phyloP scores from a whole-genome alignment of 2,888 invertebrate species.

The Amblyteles armatorius region DNA sequence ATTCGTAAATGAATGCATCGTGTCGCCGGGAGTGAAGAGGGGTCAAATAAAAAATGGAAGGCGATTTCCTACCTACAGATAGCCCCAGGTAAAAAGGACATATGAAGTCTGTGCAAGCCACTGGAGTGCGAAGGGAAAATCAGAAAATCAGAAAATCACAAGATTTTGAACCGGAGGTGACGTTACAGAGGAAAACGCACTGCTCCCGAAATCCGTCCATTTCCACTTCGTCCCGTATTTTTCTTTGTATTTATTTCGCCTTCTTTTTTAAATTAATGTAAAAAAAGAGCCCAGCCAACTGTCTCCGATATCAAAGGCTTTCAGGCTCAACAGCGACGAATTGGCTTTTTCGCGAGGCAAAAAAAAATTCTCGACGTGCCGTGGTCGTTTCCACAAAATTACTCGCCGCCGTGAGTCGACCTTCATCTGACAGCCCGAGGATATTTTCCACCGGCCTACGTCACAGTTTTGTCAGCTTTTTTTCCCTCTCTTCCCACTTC shows the following conservation, averaged over 20 bases:
- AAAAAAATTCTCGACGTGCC: slow-evolving; percentile 6
- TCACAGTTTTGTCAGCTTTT: slow-evolving; percentile 4
- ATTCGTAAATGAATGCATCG: slow-evolving; percentile 27
- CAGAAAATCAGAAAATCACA: no score
- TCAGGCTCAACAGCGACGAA: background rate
- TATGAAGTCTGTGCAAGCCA: no score
- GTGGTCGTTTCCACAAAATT: slow-evolving; percentile 32
- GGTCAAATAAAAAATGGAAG: no score
- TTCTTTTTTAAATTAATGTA: background rate
- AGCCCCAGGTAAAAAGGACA: no score
- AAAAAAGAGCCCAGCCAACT: background rate
- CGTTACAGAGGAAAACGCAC: no score
- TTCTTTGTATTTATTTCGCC: background rate
- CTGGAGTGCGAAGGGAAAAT: no score
- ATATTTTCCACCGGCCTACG: slow-evolving; percentile 21
- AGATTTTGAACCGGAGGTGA: no score
- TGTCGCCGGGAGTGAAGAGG: slow-evolving; percentile 9
- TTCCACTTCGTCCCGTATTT: background rate
- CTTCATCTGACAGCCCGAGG: slow-evolving; percentile 40
- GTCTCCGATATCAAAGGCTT: background rate
- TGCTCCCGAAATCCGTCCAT: background rate
- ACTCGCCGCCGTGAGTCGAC: slow-evolving; percentile 4
- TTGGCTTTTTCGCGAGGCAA: slow-evolving; percentile 12
- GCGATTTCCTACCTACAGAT: no score
- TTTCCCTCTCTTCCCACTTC: background rate